phyloP scores from a whole-genome alignment of 1,140 invertebrate species.

The Monomorium pharaonis region DNA sequence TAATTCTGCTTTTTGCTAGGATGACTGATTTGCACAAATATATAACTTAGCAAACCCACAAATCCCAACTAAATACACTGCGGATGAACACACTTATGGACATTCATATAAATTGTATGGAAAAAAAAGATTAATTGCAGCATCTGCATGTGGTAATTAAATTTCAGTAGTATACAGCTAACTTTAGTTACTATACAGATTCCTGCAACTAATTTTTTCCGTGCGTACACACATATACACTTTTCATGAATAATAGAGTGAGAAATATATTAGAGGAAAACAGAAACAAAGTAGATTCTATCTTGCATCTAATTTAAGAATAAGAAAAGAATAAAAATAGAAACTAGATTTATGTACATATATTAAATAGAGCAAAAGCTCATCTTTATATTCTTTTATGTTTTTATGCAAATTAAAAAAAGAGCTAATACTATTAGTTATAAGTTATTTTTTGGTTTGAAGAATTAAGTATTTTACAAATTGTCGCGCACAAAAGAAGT shows the following conservation, averaged over 20 bases:
- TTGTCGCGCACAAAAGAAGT: not conserved
- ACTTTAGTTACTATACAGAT: too few species aligned
- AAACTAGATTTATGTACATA: not conserved
- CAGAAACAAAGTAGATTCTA: not conserved
- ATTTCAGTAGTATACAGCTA: too few species aligned
- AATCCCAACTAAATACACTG: not conserved
- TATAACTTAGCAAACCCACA: not conserved
- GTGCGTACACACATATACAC: not conserved
- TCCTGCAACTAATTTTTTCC: too few species aligned
- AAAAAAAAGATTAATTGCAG: too few species aligned
- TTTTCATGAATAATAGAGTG: not conserved
- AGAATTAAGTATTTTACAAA: not conserved
- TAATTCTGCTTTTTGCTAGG: not conserved
- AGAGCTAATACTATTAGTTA: not conserved
- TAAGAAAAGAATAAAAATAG: not conserved
- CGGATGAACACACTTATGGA: not conserved
- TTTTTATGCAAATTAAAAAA: conserved; percentile 7
- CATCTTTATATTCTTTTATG: not conserved
- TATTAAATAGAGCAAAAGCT: not conserved
- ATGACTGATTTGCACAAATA: not conserved
- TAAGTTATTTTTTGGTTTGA: not conserved
- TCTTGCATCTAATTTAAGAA: not conserved
- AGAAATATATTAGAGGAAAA: not conserved
- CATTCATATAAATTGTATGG: not conserved
- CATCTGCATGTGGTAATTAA: too few species aligned